Evolutionary conservation across 2,113 vertebrate species (phyloP), one percentile per base, ranked within the genome.

Genomic region (Dissostichus mawsoni): DNA sequence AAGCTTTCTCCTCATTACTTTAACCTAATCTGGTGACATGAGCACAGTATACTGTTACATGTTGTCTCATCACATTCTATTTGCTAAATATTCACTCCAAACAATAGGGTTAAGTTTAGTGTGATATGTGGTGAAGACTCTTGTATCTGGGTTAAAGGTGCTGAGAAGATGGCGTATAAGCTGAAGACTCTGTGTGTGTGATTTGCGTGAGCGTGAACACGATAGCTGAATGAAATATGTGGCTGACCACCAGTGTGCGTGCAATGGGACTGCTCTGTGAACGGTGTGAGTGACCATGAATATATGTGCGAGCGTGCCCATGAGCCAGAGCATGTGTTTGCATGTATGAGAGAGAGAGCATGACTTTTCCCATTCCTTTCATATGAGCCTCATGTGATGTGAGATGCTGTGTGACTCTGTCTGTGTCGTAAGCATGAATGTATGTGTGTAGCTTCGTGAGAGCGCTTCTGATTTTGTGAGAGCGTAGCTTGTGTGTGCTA

Each of bases 311-410:
- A 72, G 71, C 47, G 70, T 14, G 57, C 61, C 74, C 88, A 45
- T 58, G 78, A 70, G 82, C 36, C 47, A 11, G 81, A 62, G 82
- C 87, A 77, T 90, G 90, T 78, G 84, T 83, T 79, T 81, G 90
- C 83, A 90, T 91, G 88, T 84, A 84, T 81, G 72, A 90, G 85
- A 69, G 67, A 45, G 69, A 36, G 59, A 83, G 81, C 80, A 74
- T 87, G 87, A 91, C 89, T 90, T 51, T 67, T 17, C 55, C 47
- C 57, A 41, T 81, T 82, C 69, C 76, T 74, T 86, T 85, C 80
- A 84, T 88, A 71, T 83, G 86, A 79, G 78, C 50, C 66, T 85
- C 85, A 87, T 89, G 86, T 89, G 84, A 91, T 61, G 51, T 56
- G 29, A 73, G 67, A 59, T 47, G 23, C 68, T 53, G 76, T 73